Percentiles rank a stretch among this genome's conserved stretches.
phyloP scores from a whole-genome alignment of 2,888 invertebrate species.

The Miltochrista miniata region DNA sequence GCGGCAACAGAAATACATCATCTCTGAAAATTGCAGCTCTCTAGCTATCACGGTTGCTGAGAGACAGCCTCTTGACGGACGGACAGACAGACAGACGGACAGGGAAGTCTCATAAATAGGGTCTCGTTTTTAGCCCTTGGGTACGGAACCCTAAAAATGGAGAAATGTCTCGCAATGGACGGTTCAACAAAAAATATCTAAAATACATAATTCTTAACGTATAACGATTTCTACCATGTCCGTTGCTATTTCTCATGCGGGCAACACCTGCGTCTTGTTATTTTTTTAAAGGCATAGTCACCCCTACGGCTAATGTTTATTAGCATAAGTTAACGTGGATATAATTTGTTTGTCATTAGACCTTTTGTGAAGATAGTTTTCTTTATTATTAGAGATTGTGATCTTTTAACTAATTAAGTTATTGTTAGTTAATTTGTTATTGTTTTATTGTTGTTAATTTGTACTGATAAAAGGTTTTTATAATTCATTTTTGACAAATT shows the following conservation, averaged over 20 bases:
- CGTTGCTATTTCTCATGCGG: constrained; percentile 57
- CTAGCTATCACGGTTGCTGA: no score
- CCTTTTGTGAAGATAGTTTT: not conserved
- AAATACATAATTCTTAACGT: not conserved
- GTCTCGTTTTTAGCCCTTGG: no score
- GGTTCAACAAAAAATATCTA: no score
- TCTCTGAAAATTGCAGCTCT: no score
- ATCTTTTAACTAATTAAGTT: not conserved
- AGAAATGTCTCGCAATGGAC: no score
- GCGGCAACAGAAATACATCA: no score
- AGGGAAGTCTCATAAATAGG: no score
- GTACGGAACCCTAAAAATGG: no score
- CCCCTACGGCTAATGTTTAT: not conserved
- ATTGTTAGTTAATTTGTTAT: not conserved
- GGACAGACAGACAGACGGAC: no score
- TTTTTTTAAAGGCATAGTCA: not conserved
- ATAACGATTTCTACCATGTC: constrained; percentile 18
- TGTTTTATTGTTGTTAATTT: not conserved
- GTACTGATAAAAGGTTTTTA: no score
- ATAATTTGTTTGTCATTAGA: not conserved
- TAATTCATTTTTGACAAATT: no score
- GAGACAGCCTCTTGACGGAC: no score
- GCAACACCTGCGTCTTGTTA: constrained; percentile 53
- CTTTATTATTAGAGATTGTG: not conserved
- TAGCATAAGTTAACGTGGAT: not conserved